Evolutionary conservation across 2,888 invertebrate genomes (phyloP), one percentile per base, ranked within the genome.

Genomic region (Reticulitermes lucifugus): DNA sequence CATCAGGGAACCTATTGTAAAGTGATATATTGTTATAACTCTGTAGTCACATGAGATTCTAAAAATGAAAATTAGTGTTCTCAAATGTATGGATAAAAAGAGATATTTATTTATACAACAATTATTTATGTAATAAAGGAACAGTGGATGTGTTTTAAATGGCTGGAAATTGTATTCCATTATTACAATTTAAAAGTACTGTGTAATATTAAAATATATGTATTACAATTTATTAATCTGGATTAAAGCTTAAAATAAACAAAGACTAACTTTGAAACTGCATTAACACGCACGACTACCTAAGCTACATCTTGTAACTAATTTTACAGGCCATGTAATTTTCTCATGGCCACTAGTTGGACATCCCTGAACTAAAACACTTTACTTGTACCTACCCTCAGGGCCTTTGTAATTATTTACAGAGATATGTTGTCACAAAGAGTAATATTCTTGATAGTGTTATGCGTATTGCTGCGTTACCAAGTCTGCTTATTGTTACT

Each of bases 391-490:
- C 59, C 80, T 60, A 80, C 21, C 60, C 29, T 60, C 80, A 22
- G 80, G 80, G 80, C 46, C 46, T 77, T 77, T 75, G 43, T 46
- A 43, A 46, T 65, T 81, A 81, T 65, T 2, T 81, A 81, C 65
- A 81, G 65, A 81, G 81, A 81, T 81, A 81, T 81, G 81, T 81
- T 70, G 46, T 70, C 43, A 70, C 43, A 81, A 46, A 70, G 65
- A 70, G 18, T 51, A 81, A 77, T 77, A 77, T 77, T 77, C 81
- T 60, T 70, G 60, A 80, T 60, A 80, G 80, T 80, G 80, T 60
- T 80, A 22, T 60, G 60, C n/a, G 81, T 81, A 81, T 81, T 81
- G 81, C 81, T 81, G 81, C 46, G 46, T 60, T 80, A 60, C 41
- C n/a, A 25, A 46, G 25, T 25, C 10, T 77, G 43, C 22, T 77